Conservation (phyloP, 1,140 invertebrate genomes). For the Bombus waltoni region DNA sequence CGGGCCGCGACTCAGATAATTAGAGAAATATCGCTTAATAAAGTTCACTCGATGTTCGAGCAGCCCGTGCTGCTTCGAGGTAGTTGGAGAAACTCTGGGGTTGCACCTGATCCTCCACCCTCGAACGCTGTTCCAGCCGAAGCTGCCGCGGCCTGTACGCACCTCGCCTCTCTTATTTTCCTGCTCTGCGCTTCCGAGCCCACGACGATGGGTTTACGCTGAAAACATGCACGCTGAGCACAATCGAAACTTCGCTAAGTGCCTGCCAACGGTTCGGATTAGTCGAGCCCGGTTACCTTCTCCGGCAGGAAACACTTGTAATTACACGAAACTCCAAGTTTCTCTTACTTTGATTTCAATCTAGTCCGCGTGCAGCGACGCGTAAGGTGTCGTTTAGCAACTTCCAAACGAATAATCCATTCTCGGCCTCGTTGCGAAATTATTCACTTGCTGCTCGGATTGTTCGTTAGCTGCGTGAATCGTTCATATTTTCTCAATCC, state of each 20-base stretch:
- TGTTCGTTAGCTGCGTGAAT: slow-evolving; percentile 1
- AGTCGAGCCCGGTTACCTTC: slow-evolving; percentile 45
- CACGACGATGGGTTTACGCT: background rate
- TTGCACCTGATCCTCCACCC: background rate
- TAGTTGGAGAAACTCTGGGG: background rate
- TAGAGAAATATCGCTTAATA: slow-evolving; percentile 82
- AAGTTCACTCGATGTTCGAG: slow-evolving; percentile 71
- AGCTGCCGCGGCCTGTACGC: background rate
- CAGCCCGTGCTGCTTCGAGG: background rate
- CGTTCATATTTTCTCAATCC: background rate
- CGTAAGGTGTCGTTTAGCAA: slow-evolving; percentile 53
- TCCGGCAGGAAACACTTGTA: slow-evolving; percentile 46
- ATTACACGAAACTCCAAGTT: slow-evolving; percentile 51
- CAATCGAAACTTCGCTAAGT: slow-evolving; percentile 79
- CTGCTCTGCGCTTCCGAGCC: background rate
- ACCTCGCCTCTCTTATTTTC: background rate
- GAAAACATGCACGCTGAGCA: slow-evolving; percentile 57
- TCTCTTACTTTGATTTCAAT: slow-evolving; percentile 57
- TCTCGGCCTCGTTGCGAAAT: slow-evolving; percentile 19
- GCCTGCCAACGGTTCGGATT: slow-evolving; percentile 61
- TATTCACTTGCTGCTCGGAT: background rate
- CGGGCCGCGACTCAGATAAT: slow-evolving; percentile 75
- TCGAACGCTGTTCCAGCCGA: background rate
- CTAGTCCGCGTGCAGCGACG: slow-evolving; percentile 10
- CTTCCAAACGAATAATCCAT: slow-evolving; percentile 45